A percentile compares a stretch with the other conserved stretches of the same genome.
Conservation (phyloP, 2,888 invertebrate species). For the Rhagium mordax region DNA sequence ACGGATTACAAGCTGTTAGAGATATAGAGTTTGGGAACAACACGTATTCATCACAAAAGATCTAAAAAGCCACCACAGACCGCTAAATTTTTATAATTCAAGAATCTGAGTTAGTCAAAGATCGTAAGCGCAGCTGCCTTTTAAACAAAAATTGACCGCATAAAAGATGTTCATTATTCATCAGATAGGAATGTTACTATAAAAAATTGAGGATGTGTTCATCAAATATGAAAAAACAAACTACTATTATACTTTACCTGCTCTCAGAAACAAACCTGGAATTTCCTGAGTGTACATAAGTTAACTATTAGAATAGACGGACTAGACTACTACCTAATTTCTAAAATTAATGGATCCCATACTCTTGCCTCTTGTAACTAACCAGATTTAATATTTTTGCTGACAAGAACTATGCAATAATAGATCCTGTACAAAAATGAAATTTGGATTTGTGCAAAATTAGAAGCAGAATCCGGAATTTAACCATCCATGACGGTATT, state of each 20-base stretch:
- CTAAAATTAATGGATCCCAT: background rate
- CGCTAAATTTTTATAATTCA: no score
- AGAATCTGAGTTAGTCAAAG: no score
- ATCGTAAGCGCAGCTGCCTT: no score
- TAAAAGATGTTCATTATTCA: no score
- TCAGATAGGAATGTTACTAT: background rate
- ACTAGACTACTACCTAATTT: background rate
- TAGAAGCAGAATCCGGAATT: background rate
- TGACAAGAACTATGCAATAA: background rate
- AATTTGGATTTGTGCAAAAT: slow-evolving; percentile 1
- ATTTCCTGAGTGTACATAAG: background rate
- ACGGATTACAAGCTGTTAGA: no score
- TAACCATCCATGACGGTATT: slow-evolving; percentile 11
- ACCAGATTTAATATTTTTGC: background rate
- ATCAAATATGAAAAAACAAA: background rate
- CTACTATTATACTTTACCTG: no score
- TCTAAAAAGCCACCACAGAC: no score
- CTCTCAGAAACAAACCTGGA: background rate
- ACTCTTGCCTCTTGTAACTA: background rate
- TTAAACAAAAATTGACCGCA: no score
- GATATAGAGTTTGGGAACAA: no score
- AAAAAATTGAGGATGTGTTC: background rate
- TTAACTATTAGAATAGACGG: no score
- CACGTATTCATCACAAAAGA: no score
- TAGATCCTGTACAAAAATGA: background rate